Evolutionary conservation across 1,140 invertebrate species (phyloP), one percentile per base, ranked within the genome.

Genomic region (Drosophila kohkoa): DNA sequence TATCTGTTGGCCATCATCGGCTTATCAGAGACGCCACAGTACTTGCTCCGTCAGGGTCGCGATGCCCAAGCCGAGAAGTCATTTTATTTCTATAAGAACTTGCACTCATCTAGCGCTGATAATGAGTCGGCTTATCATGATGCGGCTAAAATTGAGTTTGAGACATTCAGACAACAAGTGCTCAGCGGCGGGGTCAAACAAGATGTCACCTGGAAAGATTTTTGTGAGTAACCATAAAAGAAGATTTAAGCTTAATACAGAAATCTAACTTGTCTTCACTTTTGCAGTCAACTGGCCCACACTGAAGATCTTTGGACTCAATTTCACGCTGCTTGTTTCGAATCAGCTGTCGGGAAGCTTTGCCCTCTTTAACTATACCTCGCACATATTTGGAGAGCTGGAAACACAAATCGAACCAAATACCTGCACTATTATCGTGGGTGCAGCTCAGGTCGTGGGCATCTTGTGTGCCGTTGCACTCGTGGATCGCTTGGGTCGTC

Each of bases 341-440:
- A 85, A 86, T 58, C 80, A 89, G 62, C 54, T 91, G 16, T 82
- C 93, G 43, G 94, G 94, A 0, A 93, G 93, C 79, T 92, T 94
- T 35, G 94, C 94, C 13, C 91, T 94, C 13, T 92, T 94, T 35
- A 94, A 93, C 92, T 94, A 94, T 66, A 93, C 94, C 0, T 92
- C 93, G 4, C 93, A 93, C 30, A 97, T 96, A 79, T 97, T 96
- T 81, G 76, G 86, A 0, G 93, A 93, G 4, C 94, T 96, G 1
- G 94, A 95, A 0, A 94, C 94, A 1, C 89, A 81, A 5, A 68
- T 97, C 0, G 91, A 94, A 1, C 89, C 96, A 0, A 93, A 93
- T 51, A 81, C 95, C 16, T 94, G 95, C 10, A 95, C 97, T 1
- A 96, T 98, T 66, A 94, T 97, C 3, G 94, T 98, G 2, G 96